Conservation (phyloP, 2,888 invertebrate genomes). For the Ectemnius continuus region DNA sequence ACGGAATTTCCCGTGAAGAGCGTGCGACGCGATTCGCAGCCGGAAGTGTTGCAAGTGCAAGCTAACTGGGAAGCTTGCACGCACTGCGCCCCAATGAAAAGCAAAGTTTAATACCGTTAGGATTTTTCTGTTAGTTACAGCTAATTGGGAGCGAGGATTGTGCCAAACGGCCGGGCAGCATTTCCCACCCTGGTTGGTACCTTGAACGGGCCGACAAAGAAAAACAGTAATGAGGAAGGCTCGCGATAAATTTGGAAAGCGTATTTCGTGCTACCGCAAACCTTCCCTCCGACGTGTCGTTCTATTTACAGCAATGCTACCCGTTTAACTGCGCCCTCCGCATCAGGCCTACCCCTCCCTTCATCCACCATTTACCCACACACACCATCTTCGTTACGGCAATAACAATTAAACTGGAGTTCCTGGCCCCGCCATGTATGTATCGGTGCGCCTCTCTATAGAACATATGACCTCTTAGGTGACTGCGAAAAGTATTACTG, state of each 20-base stretch:
- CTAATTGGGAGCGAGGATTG: too few relatives aligned
- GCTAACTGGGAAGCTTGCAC: too few relatives aligned
- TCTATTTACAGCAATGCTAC: conserved; percentile 50
- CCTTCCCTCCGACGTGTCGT: conserved; percentile 23
- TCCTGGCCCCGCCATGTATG: background rate
- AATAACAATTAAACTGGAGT: conserved; percentile 49
- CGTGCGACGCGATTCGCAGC: background rate
- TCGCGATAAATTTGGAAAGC: conserved; percentile 51
- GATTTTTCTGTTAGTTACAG: too few relatives aligned
- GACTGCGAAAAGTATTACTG: background rate
- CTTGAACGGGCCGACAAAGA: conserved; percentile 16
- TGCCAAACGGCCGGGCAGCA: too few relatives aligned
- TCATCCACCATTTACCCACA: too few relatives aligned
- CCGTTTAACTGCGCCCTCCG: conserved; percentile 58
- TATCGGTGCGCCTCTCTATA: background rate
- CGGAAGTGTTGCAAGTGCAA: too few relatives aligned
- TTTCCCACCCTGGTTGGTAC: background rate
- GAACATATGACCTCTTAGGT: too few relatives aligned
- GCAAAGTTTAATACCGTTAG: too few relatives aligned
- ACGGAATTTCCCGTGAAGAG: conserved; percentile 22
- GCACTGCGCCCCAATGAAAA: too few relatives aligned
- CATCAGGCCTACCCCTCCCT: conserved; percentile 34
- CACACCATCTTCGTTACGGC: conserved; percentile 21
- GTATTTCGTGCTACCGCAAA: conserved; percentile 19
- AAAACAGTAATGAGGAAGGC: conserved; percentile 11